Evolutionary conservation across 2,113 vertebrate species (phyloP).

Genomic region (Psilopogon haemacephalus): DNA sequence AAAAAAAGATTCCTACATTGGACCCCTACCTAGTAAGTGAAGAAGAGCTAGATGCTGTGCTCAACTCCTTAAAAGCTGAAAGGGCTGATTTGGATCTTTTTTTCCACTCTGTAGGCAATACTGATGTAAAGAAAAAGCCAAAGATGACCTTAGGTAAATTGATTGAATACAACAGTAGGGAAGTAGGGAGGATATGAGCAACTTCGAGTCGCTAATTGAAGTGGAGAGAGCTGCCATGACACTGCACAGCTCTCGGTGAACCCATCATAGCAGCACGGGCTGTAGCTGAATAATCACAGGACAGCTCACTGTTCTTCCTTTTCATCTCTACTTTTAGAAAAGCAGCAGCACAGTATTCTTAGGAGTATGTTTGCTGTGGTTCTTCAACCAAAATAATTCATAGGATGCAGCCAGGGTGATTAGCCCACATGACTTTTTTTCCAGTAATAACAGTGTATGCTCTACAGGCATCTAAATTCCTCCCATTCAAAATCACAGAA

Average conservation of each 20-base stretch:
- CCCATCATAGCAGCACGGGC: not conserved
- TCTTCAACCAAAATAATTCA: not conserved
- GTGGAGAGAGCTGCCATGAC: not conserved
- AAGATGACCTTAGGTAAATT: not conserved
- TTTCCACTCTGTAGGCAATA: not conserved
- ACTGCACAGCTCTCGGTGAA: not conserved
- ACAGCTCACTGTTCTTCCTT: not conserved
- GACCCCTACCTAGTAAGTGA: not conserved
- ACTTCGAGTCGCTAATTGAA: not conserved
- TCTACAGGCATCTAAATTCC: not conserved
- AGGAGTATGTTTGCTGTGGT: not conserved
- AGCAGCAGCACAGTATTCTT: not conserved
- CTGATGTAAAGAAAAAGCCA: not conserved
- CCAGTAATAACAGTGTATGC: not conserved
- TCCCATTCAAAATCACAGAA: not conserved
- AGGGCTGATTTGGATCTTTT: not conserved
- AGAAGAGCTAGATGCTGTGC: not conserved
- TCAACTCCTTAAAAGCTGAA: not conserved
- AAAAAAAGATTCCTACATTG: not conserved
- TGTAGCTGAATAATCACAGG: not conserved
- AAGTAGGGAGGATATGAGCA: not conserved
- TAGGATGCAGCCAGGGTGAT: not conserved
- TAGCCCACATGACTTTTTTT: not conserved
- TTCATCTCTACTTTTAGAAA: not conserved
- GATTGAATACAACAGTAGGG: not conserved